phyloP scores from a whole-genome alignment of 1,140 invertebrate species.

The Aphaenogaster rudis region DNA sequence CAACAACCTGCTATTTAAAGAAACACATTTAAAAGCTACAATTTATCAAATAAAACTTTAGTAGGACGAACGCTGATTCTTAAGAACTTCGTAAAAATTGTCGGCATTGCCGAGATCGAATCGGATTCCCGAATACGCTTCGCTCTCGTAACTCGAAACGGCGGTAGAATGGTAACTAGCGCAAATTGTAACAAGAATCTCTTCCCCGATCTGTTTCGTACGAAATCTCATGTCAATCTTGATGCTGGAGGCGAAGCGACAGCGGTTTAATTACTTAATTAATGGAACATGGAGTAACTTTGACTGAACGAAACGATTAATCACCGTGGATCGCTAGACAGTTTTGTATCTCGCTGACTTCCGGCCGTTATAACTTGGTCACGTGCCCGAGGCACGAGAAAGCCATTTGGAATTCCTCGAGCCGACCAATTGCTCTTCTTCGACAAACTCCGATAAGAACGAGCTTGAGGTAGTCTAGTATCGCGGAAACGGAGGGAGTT shows the following conservation, averaged over 20 bases:
- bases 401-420: conserved; percentile 69
- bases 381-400: conserved; percentile 35
- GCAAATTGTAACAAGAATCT: conserved; percentile 40
- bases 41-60: not conserved
- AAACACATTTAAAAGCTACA: not conserved
- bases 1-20: not conserved
- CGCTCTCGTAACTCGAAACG: not conserved
- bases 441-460: conserved; percentile 78
- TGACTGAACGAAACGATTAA: conserved; percentile 68
- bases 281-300: conserved; percentile 55
- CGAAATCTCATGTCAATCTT: conserved; percentile 54
- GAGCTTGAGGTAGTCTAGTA: conserved; percentile 66
- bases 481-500: conserved; percentile 73
- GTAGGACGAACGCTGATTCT: not conserved
- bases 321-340: conserved; percentile 52
- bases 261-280: conserved; percentile 73
- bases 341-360: conserved; percentile 63
- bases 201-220: conserved; percentile 46
- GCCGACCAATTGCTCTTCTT: conserved; percentile 72
- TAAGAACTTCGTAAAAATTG: not conserved
- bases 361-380: conserved; percentile 66
- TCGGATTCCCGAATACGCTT: not conserved
- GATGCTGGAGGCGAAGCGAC: conserved; percentile 36
- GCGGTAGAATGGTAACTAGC: not conserved
- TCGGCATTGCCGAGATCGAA: not conserved